phyloP scores from a whole-genome alignment of 2,113 vertebrate species.

The Corvus moneduloides region DNA sequence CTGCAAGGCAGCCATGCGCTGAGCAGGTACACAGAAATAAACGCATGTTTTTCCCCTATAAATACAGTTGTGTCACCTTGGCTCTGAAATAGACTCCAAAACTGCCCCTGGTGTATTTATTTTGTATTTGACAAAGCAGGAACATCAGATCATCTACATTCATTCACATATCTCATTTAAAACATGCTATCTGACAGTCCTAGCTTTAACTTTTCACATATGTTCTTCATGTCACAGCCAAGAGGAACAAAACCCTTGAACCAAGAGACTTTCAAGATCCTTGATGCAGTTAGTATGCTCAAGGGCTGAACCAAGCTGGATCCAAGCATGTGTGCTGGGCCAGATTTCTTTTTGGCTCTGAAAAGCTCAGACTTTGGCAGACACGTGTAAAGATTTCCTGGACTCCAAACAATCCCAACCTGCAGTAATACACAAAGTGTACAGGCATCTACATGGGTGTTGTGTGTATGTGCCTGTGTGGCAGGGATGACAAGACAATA shows the following conservation, averaged over 20 bases:
- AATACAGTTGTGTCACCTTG: not conserved
- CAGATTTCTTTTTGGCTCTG: constrained; percentile 11
- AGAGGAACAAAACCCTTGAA: not conserved
- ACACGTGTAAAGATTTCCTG: not conserved
- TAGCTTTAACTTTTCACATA: not conserved
- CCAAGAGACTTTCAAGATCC: not conserved
- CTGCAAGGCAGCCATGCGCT: not conserved
- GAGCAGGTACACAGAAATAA: not conserved
- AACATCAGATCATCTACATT: not conserved
- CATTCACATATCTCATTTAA: not conserved
- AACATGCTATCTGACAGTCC: not conserved
- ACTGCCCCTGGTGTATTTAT: not conserved
- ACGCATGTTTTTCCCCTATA: not conserved
- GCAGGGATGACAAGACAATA: not conserved
- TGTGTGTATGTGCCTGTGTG: not conserved
- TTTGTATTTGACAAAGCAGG: not conserved
- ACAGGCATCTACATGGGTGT: not conserved
- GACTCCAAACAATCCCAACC: not conserved
- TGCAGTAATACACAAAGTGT: not conserved
- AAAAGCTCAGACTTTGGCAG: constrained; percentile 5
- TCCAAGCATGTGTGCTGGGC: not conserved
- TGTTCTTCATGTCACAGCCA: not conserved
- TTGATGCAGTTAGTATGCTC: not conserved
- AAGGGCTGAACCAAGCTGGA: not conserved
- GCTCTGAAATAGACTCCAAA: not conserved